phyloP scores from a whole-genome alignment of 2,888 invertebrate species.

The Tuberolachnus salignus region DNA sequence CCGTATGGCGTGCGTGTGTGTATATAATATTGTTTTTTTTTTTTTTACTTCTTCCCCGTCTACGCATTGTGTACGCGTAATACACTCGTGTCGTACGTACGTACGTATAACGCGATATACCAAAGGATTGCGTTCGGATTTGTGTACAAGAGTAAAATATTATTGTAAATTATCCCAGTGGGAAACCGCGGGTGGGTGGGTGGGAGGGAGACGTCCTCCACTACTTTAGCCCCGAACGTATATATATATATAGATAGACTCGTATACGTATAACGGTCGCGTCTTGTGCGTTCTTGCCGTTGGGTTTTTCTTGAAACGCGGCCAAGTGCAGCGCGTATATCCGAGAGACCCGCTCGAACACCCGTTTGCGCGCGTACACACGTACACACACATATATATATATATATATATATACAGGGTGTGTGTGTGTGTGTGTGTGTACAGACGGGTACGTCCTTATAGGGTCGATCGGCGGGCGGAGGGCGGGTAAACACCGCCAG shows the following conservation, averaged over 20 bases:
- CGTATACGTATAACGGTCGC: not conserved
- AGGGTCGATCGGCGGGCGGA: not conserved
- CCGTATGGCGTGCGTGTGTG: no score
- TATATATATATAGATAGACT: not conserved
- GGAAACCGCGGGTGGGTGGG: no score
- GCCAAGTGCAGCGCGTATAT: conserved; percentile 43
- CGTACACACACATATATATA: no score
- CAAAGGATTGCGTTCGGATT: no score
- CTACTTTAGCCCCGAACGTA: not conserved
- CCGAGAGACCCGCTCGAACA: not conserved
- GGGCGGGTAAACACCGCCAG: not conserved
- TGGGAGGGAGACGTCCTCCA: no score
- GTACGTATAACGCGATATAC: no score
- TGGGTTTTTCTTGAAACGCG: conserved; percentile 44
- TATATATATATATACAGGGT: not conserved
- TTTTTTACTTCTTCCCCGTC: no score
- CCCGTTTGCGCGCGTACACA: not conserved
- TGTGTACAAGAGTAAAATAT: no score
- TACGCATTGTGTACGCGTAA: no score
- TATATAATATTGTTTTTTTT: no score
- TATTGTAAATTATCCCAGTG: no score
- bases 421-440: not conserved
- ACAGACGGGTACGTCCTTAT: not conserved
- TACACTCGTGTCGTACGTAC: no score
- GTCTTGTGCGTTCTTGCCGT: not conserved